A percentile compares a stretch with the other conserved stretches of the same genome.
Conservation (phyloP, 2,113 vertebrate species). For the Siniperca chuatsi region DNA sequence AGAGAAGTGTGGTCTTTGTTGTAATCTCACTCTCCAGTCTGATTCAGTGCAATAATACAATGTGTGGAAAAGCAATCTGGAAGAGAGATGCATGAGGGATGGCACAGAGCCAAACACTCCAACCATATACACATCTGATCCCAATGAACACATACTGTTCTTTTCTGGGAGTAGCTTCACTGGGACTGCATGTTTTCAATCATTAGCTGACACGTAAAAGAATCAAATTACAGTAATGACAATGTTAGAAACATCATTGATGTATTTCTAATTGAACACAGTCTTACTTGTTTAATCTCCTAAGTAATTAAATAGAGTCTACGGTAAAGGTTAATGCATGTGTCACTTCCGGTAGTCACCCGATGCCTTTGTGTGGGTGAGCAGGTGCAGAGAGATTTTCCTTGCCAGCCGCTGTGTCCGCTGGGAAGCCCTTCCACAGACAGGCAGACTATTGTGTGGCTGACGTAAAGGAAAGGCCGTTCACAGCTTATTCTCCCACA, state of each 20-base stretch:
- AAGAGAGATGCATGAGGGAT: constrained; percentile 34
- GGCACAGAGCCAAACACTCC: constrained; percentile 41
- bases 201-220: constrained; percentile 44
- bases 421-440: constrained; percentile 62
- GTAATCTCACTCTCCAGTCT: constrained; percentile 44
- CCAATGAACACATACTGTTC: constrained; percentile 58
- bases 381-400: constrained; percentile 72
- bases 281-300: constrained; percentile 40
- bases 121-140: constrained; percentile 59
- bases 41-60: constrained; percentile 40
- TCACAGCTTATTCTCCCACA: constrained; percentile 64
- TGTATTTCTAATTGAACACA: constrained; percentile 55
- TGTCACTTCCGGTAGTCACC: constrained; percentile 58
- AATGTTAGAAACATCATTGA: constrained; percentile 27
- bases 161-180: constrained; percentile 42
- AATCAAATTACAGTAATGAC: constrained; percentile 59
- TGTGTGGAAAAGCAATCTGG: constrained; percentile 59
- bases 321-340: constrained; percentile 57
- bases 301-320: constrained; percentile 45
- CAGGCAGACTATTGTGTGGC: constrained; percentile 71
- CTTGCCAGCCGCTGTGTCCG: constrained; percentile 60
- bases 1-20: constrained; percentile 42
- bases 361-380: constrained; percentile 60
- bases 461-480: constrained; percentile 76
- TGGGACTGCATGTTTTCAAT: constrained; percentile 57